Evolutionary conservation across 2,888 invertebrate species (phyloP).

Genomic region (Drosophila picticornis): DNA sequence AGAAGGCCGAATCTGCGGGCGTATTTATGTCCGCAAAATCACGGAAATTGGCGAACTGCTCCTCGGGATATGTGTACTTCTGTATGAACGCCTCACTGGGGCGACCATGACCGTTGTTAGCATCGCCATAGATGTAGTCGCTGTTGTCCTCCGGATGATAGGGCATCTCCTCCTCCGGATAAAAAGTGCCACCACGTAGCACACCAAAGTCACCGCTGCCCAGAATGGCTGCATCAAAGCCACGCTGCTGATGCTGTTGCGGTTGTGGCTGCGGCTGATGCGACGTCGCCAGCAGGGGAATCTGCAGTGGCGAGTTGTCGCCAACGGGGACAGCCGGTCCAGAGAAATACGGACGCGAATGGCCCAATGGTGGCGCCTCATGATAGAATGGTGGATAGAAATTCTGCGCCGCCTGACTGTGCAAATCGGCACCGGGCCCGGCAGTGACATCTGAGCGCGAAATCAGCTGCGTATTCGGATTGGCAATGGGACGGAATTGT

Average conservation of each 20-base stretch:
- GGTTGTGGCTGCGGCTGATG: slow-evolving; percentile 37
- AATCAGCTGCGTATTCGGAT: slow-evolving; percentile 56
- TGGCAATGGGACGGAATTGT: slow-evolving; percentile 74
- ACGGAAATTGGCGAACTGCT: slow-evolving; percentile 95
- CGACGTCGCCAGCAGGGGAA: slow-evolving; percentile 56
- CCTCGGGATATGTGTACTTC: slow-evolving; percentile 90
- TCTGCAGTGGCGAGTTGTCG: slow-evolving; percentile 39
- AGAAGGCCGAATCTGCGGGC: slow-evolving; percentile 92
- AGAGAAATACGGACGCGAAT: slow-evolving; percentile 88
- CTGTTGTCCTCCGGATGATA: slow-evolving; percentile 86
- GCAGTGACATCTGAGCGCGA: slow-evolving; percentile 63
- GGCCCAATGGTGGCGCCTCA: slow-evolving; percentile 87
- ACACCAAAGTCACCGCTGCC: slow-evolving; percentile 95
- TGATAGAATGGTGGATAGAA: slow-evolving; percentile 93
- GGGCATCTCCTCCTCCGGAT: slow-evolving; percentile 90
- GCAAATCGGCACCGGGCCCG: slow-evolving; percentile 64
- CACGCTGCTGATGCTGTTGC: slow-evolving; percentile 75
- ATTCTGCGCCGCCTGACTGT: slow-evolving; percentile 87
- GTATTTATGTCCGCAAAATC: slow-evolving; percentile 96
- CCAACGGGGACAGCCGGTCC: slow-evolving; percentile 85
- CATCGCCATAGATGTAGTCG: slow-evolving; percentile 86
- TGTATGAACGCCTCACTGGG: slow-evolving; percentile 88
- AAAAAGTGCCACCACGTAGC: slow-evolving; percentile 94
- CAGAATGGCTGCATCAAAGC: slow-evolving; percentile 88
- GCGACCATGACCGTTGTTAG: slow-evolving; percentile 91